phyloP scores from a whole-genome alignment of 2,888 invertebrate species.

The Camponotus fellah region DNA sequence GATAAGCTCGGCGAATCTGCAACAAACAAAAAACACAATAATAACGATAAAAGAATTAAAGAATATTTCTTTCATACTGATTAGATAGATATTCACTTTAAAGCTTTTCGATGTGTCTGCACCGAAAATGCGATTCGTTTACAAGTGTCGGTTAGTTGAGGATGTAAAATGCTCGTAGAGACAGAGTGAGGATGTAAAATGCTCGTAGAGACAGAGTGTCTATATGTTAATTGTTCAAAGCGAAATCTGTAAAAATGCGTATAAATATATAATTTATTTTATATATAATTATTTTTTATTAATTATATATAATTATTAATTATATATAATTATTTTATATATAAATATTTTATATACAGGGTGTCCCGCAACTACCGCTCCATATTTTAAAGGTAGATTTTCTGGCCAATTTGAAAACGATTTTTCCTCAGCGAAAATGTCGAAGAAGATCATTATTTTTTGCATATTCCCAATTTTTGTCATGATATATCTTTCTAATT shows the following conservation, averaged over 20 bases:
- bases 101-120: conserved; percentile 13
- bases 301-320: no score
- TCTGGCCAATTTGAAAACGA: no score
- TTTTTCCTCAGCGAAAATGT: no score
- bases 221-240: conserved; percentile 12
- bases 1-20: conserved; percentile 41
- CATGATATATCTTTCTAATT: no score
- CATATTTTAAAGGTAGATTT: no score
- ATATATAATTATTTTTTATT: no score
- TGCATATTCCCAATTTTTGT: no score
- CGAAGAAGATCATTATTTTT: no score
- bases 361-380: no score
- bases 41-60: background rate
- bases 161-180: background rate
- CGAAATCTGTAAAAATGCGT: conserved; percentile 16
- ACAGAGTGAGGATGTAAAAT: background rate
- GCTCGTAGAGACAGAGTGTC: background rate
- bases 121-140: conserved; percentile 28
- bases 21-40: background rate
- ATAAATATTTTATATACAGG: no score
- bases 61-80: background rate
- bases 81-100: conserved; percentile 36
- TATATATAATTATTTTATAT: no score
- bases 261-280: background rate
- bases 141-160: background rate